These are phyloP conservation scores for Pachypeltis micranthus DNA, from an alignment of 1,140 invertebrate genomes.

Conservation along the genomic window DNA sequence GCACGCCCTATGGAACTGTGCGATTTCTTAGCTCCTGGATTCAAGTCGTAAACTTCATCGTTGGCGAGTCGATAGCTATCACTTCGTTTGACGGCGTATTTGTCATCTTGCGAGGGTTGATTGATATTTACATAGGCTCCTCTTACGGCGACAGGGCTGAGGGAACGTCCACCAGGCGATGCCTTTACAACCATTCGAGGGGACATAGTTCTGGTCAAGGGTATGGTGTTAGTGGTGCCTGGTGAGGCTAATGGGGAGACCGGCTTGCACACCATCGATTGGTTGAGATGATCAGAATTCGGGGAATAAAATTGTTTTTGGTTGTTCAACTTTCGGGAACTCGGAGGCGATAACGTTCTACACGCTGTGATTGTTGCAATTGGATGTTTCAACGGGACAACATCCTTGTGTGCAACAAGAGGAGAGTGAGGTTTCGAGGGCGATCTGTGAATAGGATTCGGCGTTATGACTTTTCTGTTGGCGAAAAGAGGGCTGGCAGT, in stretches of 20 bases:
- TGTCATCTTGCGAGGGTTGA: conserved; percentile 24
- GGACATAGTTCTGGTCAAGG: conserved; percentile 19
- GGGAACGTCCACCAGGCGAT: conserved; percentile 12
- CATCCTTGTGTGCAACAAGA: neutral
- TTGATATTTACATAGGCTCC: conserved; percentile 28
- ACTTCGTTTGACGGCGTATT: conserved; percentile 52
- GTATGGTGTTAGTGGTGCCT: conserved; percentile 6
- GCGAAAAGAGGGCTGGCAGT: conserved; percentile 15
- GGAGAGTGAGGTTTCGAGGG: neutral
- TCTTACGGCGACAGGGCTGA: conserved; percentile 20
- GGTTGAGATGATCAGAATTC: neutral
- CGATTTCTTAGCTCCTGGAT: conserved; percentile 24
- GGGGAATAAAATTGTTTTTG: conserved; percentile 19
- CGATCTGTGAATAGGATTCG: conserved; percentile 8
- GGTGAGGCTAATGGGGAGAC: conserved; percentile 24
- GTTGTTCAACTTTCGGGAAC: conserved; percentile 15
- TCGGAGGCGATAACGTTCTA: conserved; percentile 20
- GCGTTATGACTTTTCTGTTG: conserved; percentile 18
- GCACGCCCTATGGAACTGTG: conserved; percentile 25
- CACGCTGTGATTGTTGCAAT: conserved; percentile 12
- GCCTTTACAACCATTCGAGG: conserved; percentile 26
- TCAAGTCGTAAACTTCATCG: conserved; percentile 28
- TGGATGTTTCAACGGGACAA: neutral
- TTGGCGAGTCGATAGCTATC: conserved; percentile 78
- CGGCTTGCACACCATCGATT: conserved; percentile 13